A percentile compares a stretch with the other conserved stretches of the same genome.
These are phyloP conservation scores for Phoxinus dragarum DNA, from an alignment of 2,797 vertebrate species.

Conservation along the genomic window DNA sequence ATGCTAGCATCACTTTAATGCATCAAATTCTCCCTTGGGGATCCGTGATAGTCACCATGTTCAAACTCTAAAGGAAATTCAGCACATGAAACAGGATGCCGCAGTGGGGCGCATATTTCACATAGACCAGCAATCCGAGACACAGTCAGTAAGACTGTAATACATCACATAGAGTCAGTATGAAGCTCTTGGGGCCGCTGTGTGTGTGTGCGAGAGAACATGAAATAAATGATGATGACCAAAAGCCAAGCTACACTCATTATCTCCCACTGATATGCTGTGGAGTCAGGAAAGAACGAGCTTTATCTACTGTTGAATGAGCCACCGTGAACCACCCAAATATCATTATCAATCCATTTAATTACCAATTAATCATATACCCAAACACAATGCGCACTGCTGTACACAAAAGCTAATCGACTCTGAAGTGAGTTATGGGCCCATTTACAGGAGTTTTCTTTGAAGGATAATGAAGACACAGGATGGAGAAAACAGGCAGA, in stretches of 20 bases:
- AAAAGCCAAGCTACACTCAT: slow-evolving; percentile 72
- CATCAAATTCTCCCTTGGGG: slow-evolving; percentile 48
- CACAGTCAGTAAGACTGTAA: slow-evolving; percentile 54
- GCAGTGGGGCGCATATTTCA: slow-evolving; percentile 40
- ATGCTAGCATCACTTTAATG: slow-evolving; percentile 28
- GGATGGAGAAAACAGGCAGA: slow-evolving; percentile 18
- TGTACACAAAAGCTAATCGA: slow-evolving; percentile 51
- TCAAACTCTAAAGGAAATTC: slow-evolving; percentile 32
- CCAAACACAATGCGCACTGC: slow-evolving; percentile 45
- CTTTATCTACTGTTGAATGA: slow-evolving; percentile 49
- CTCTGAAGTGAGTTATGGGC: slow-evolving; percentile 51
- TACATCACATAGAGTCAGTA: slow-evolving; percentile 49
- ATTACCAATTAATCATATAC: slow-evolving; percentile 53
- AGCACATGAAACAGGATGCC: slow-evolving; percentile 39
- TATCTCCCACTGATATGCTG: slow-evolving; percentile 77
- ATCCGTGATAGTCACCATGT: slow-evolving; percentile 8
- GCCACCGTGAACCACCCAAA: slow-evolving; percentile 45
- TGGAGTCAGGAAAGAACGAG: slow-evolving; percentile 65
- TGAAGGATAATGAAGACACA: slow-evolving; percentile 53
- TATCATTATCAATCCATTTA: slow-evolving; percentile 56
- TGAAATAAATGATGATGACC: slow-evolving; percentile 69
- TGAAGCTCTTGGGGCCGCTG: slow-evolving; percentile 36
- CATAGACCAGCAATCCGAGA: slow-evolving; percentile 50
- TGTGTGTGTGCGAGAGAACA: slow-evolving; percentile 40
- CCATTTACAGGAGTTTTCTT: slow-evolving; percentile 46